Evolutionary conservation across 2,113 vertebrate genomes (phyloP), one percentile per base, ranked within the genome.

Genomic region (Cyprinus carpio): DNA sequence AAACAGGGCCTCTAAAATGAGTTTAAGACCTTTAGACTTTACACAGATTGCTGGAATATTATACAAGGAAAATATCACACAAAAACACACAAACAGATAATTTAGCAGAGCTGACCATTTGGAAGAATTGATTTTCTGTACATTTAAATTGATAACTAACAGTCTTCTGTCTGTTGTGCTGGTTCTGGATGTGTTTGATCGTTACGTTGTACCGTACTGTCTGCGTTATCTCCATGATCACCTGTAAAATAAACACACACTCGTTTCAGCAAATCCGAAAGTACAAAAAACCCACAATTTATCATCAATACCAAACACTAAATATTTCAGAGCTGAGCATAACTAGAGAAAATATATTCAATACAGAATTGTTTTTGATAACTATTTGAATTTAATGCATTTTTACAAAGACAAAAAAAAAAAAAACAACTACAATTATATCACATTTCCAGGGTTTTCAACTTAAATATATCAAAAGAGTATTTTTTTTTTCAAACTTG

Each of bases 161-260:
- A 6, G 62, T 46, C 10, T 69, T 5, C 16, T 4, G 15, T 49
- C 67, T 67, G 11, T 69, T 7, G 85, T 15, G 58, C 92, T 92
- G 4, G 2, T 85, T 64, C 87, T 8, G 3, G 84, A 29, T 77
- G 87, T 4, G 0, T 46, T 46, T 46, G 43, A 40, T 40, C 40
- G 8, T 1, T 40, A 2, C 40, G 8, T 1, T 40, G 10, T 46
- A 11, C 5, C 74, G 75, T 18, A 11, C 56, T 83, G 60, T 60
- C 82, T 54, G 31, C 54, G 23, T 74, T 78, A 15, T 90, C 88
- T 64, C 90, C 91, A 67, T 86, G 85, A 75, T 90, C 87, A 87
- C 71, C 91, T 92, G 34, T 34, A 81, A 81, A 54, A 25, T 75
- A 43, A 29, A 43, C 15, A 84, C 4, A 49, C 43, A 3, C 6